Evolutionary conservation across 2,888 invertebrate species (phyloP).

Genomic region (Nomada lathburiana): DNA sequence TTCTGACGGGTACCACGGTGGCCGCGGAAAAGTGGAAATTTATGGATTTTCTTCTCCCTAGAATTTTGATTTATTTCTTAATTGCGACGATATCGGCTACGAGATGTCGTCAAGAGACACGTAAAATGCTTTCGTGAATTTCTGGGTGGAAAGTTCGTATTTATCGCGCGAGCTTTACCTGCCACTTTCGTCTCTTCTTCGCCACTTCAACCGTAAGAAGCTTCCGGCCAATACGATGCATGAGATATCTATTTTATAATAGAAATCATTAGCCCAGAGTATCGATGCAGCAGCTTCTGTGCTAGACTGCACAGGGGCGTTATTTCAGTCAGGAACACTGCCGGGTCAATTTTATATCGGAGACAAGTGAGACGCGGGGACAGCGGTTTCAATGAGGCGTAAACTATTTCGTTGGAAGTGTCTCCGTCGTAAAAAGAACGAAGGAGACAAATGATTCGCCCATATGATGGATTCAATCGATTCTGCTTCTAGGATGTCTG

Average conservation of each 20-base stretch:
- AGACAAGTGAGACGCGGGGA: constrained; percentile 24
- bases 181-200: not conserved
- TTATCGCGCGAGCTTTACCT: not conserved
- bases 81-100: constrained; percentile 52
- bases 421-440: not conserved
- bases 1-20: constrained; percentile 82
- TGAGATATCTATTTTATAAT: constrained; percentile 63
- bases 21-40: constrained; percentile 81
- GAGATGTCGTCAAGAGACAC: constrained; percentile 29
- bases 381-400: not conserved
- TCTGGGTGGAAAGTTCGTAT: not conserved
- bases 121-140: constrained; percentile 36
- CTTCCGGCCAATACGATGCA: constrained; percentile 57
- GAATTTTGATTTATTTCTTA: constrained; percentile 78
- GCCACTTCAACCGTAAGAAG: constrained; percentile 33
- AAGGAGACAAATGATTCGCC: constrained; percentile 17
- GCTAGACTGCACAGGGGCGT: not conserved
- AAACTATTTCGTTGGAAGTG: constrained; percentile 20
- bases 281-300: constrained; percentile 42
- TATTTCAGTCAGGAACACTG: not conserved
- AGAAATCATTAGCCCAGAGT: constrained; percentile 63
- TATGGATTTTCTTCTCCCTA: constrained; percentile 82
- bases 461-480: not conserved
- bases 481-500: not conserved
- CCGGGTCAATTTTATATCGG: constrained; percentile 31